These are phyloP conservation scores for Melanotaenia boesemani DNA, from an alignment of 2,797 vertebrate species.

Conservation along the genomic window DNA sequence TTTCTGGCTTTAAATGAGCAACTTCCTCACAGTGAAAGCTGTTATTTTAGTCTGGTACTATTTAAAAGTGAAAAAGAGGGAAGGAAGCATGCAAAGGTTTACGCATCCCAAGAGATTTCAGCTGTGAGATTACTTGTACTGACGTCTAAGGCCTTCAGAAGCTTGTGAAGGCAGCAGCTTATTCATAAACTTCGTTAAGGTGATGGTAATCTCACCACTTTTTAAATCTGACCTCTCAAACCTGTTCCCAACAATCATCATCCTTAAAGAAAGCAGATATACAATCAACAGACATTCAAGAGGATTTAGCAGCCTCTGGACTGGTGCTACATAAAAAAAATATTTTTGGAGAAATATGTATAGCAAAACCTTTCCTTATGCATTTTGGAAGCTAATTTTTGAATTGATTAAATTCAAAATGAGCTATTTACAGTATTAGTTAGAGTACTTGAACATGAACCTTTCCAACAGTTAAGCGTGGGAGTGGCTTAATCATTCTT, in stretches of 20 bases:
- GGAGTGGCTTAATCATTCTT: background rate
- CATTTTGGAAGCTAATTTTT: too few species aligned
- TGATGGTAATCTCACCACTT: background rate
- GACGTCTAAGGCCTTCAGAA: background rate
- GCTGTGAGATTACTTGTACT: background rate
- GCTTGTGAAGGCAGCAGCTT: background rate
- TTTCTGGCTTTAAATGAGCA: slow-evolving; percentile 27
- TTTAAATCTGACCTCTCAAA: background rate
- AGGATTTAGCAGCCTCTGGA: background rate
- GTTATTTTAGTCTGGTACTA: background rate
- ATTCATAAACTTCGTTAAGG: background rate
- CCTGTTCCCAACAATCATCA: background rate
- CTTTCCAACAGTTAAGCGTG: background rate
- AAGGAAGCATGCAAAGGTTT: background rate
- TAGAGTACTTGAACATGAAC: background rate
- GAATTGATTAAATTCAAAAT: too few species aligned
- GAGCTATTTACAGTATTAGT: too few species aligned
- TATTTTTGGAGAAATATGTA: background rate
- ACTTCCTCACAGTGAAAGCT: slow-evolving; percentile 9
- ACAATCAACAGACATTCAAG: background rate
- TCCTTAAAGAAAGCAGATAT: too few species aligned
- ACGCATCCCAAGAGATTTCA: background rate
- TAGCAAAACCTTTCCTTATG: background rate
- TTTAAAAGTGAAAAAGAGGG: background rate
- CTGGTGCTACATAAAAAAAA: background rate